Conservation (phyloP, 2,888 invertebrate species). For the Orthonevra nobilis region DNA sequence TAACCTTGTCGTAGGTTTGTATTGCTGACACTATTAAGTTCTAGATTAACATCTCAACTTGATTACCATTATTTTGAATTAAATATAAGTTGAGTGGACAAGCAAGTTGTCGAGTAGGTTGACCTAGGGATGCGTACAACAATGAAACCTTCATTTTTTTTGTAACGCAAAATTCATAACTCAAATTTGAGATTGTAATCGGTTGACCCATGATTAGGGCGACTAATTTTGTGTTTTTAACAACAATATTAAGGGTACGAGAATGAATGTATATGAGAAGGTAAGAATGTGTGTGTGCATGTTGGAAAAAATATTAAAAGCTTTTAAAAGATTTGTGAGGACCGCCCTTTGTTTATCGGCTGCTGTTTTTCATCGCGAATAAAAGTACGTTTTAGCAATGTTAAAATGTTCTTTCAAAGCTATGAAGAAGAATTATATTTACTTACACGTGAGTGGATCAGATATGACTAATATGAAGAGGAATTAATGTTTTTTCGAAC, state of each 20-base stretch:
- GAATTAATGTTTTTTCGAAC: background rate
- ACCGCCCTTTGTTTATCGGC: no score
- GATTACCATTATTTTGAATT: conserved; percentile 16
- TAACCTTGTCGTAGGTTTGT: conserved; percentile 46
- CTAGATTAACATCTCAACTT: conserved; percentile 9
- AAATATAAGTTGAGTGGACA: conserved; percentile 1
- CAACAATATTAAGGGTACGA: no score
- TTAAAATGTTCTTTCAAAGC: no score
- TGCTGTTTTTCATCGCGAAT: no score
- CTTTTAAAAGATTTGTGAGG: no score
- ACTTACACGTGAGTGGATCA: no score
- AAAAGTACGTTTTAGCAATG: no score
- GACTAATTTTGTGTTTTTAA: no score
- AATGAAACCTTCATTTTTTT: conserved; percentile 35
- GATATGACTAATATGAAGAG: conserved; percentile 12
- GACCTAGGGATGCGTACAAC: background rate
- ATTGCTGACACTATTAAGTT: conserved; percentile 11
- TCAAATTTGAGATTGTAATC: conserved; percentile 14
- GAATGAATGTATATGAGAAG: no score
- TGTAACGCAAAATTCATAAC: conserved; percentile 25
- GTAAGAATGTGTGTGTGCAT: no score
- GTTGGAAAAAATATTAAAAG: no score
- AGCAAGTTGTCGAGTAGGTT: conserved; percentile 12
- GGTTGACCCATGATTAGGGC: background rate
- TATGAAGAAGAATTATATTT: no score